Conservation (phyloP, 2,797 vertebrate species). For the Brotula barbata region DNA sequence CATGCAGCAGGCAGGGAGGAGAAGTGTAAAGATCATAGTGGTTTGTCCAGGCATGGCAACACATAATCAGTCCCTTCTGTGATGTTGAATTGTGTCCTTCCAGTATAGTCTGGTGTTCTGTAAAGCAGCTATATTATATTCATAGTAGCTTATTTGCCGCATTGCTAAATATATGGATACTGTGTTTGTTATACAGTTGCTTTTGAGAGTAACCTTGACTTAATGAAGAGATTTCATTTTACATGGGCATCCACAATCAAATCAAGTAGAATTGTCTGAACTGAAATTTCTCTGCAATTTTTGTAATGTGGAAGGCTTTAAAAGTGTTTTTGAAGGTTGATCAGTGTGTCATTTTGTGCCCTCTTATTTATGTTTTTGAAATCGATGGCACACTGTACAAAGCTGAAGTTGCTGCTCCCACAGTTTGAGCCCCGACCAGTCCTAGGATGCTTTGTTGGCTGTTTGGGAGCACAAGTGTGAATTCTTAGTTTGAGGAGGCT, state of each 20-base stretch:
- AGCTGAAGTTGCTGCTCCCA: slow-evolving; percentile 5
- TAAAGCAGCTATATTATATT: background rate
- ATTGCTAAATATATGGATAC: too few species aligned
- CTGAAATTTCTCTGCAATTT: background rate
- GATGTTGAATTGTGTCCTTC: background rate
- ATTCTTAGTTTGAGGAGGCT: slow-evolving; percentile 54
- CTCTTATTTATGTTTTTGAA: background rate
- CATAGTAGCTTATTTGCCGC: background rate
- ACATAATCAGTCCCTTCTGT: background rate
- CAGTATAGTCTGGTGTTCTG: background rate
- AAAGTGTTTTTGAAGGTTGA: too few species aligned
- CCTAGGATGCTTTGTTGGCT: too few species aligned
- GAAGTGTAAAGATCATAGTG: slow-evolving; percentile 26
- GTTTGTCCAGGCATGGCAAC: slow-evolving; percentile 39
- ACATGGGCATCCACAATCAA: background rate
- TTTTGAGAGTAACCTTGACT: background rate
- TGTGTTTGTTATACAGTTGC: background rate
- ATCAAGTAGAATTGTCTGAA: background rate
- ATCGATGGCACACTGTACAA: background rate
- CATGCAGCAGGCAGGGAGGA: slow-evolving; percentile 27
- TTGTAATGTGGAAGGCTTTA: too few species aligned
- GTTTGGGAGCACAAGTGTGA: slow-evolving; percentile 9
- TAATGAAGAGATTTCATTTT: background rate
- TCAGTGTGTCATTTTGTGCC: background rate
- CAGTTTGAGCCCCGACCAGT: slow-evolving; percentile 2